Base-by-base conservation (phyloP, 37 sponge, comb jelly and placozoan genomes). In the Oscarella lobularis region DNA sequence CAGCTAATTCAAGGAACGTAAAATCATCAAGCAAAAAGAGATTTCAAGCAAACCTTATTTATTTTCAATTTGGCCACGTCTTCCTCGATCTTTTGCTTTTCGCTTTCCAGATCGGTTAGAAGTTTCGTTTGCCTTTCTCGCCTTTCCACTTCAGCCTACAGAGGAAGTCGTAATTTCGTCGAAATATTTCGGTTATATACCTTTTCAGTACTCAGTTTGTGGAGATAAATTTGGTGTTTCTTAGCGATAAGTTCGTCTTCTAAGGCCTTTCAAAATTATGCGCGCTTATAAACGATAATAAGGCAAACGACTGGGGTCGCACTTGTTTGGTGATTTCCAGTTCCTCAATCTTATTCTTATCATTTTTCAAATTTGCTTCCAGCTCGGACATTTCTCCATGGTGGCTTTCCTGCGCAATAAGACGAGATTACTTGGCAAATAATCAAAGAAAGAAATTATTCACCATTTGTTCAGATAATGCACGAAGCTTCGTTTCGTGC, bases 161-260 rank as follows among this genome's bases (percentile, higher is more conserved):
- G 14, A 5, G 5, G 4, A 29, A 31, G 2, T 40, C 14, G 39
- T 14, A 39, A 39, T 0, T 27, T 48, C 20, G 20, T 34, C 5
- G 33, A 32, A 68, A 68, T 68, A 5, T 29, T 4, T 68, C 29
- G 31, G 29, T 14, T 68, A 5, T 5, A 68, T 34, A 29, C 71
- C 31, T 14, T 68, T 35, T 68, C 6, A 68, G 71, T 29, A 30
- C 35, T 29, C 71, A 14, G 71, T 68, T 87, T 79, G 70, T 87
- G 87, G 55, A 91, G 72, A 31, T 82, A 74, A 35, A 91, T 67
- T 39, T 83, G 33, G 55, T 87, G 92, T 27, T 70, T 70, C 74
- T 91, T 86, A 39, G 82, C 83, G n/a, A 79, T 39, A 1, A 76
- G 84, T 39, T 91, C 83, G 33, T 87, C 92, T 39, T 91, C 92